Evolutionary conservation across 2,797 vertebrate genomes (phyloP), one percentile per base, ranked within the genome.

Genomic region (Bryconaethiops microstoma): DNA sequence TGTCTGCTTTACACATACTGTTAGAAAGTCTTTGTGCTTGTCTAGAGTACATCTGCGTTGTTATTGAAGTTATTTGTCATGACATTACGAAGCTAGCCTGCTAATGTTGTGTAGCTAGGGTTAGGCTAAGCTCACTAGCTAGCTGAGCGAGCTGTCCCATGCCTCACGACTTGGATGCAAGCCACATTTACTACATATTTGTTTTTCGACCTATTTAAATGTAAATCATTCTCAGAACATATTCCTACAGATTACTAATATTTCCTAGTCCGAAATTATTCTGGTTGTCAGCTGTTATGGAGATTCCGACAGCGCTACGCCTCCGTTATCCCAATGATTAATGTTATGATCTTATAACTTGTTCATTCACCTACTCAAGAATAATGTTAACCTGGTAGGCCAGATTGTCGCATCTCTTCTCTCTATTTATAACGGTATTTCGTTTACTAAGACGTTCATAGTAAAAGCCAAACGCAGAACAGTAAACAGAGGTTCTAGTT

Each of bases 91-190:
- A 64, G 68, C 45, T 4, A 2, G 0, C n/a, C 62, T 40, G 50
- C 54, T 1, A 2, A 4, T 9, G 25, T 17, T 65, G 62, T 25
- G 17, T 42, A 19, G 63, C 57, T 73, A 69, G n/a, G 17, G 5
- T 35, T 35, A 35, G 54, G 59, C n/a, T 62, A 65, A 7, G 12
- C 17, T 16, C 17, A 23, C 60, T 74, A 17, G 4, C 0, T 40
- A 55, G 19, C 77, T 70, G 21, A 39, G 1, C 74, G n/a, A 81
- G 68, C 60, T 77, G 50, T 77, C 77, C 48, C 16, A 64, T 29
- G 29, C 39, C 71, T 21, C 16, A 17, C 21, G 13, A 23, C 63
- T 42, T 73, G 21, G 10, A 54, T 25, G 8, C 40, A 13, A 12
- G 35, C 23, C 52, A 40, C 29, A 57, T 40, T n/a, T 17, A 21